These are phyloP conservation scores for Hypomecis atomaria DNA, from an alignment of 2,888 invertebrate species.

Conservation along the genomic window DNA sequence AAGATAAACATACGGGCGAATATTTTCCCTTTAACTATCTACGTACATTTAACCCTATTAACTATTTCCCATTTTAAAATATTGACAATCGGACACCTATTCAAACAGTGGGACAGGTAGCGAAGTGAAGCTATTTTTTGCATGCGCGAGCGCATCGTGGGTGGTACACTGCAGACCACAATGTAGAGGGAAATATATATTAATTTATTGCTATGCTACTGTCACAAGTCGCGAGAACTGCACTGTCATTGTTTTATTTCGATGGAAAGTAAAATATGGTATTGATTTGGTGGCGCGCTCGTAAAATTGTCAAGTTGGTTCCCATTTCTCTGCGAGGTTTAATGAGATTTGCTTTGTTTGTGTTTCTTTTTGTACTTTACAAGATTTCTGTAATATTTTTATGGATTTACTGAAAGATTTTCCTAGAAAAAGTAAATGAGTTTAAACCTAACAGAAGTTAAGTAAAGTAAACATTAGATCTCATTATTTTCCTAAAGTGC, in stretches of 20 bases:
- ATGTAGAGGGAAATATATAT: conserved; percentile 53
- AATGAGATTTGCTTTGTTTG: conserved; percentile 7
- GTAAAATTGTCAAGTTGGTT: conserved; percentile 20
- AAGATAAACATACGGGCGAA: neutral
- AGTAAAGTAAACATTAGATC: too few relatives aligned
- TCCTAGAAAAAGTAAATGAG: too few relatives aligned
- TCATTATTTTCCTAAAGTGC: too few relatives aligned
- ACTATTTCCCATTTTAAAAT: conserved; percentile 40
- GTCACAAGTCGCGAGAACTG: conserved; percentile 49
- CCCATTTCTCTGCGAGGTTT: conserved; percentile 5
- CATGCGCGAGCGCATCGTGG: conserved; percentile 58
- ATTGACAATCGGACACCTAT: conserved; percentile 47
- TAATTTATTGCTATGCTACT: conserved; percentile 58
- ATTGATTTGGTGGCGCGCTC: conserved; percentile 26
- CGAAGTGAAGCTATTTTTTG: conserved; percentile 53
- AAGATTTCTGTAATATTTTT: too few relatives aligned
- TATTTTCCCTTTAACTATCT: neutral
- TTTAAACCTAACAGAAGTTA: too few relatives aligned
- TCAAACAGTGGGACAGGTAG: conserved; percentile 50
- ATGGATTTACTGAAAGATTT: too few relatives aligned
- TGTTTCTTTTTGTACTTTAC: neutral
- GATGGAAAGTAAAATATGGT: conserved; percentile 25
- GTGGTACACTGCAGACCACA: conserved; percentile 52
- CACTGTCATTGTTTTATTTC: conserved; percentile 37
- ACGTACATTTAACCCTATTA: conserved; percentile 23